Evolutionary conservation across 2,888 invertebrate species (phyloP), one percentile per base, ranked within the genome.

Genomic region (Drosophila differens): DNA sequence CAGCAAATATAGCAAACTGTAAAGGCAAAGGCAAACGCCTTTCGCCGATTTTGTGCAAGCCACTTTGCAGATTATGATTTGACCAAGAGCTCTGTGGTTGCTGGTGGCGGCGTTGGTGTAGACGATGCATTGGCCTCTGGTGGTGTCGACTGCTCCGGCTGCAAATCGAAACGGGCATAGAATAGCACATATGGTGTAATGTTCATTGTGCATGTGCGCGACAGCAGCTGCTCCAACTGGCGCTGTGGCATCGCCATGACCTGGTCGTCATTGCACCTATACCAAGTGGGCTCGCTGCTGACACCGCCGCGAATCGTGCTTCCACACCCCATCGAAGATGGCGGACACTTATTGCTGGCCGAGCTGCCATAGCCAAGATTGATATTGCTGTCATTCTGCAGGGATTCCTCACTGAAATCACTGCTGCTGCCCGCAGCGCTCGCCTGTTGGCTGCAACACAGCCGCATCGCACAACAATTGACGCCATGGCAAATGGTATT

Each of bases 201-300:
- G 0, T 97, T 96, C 49, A 96, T 96, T 74, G 96, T 94, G 74
- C 95, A 96, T 65, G 96, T 96, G 3, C 95, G 95, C 3, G 96
- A 96, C 60, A 98, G 94, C 70, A 97, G 95, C 79, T 97, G 96
- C 83, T 96, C 95, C 81, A 98, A 96, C 91, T 97, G 97, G 44
- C 95, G 95, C 90, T 95, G 95, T 37, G 96, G 95, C 92, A 98
- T 96, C 14, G 96, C 95, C 81, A 96, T 95, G 62, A 98, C 96
- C 73, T 96, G 96, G 78, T 98, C 97, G 92, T 98, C 98, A 92
- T 98, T 97, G 92, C 97, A 98, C 91, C 97, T 97, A 54, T 97
- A 95, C 98, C 98, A 98, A 77, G 95, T 94, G 25, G 93, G 93
- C 65, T 94, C 93, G 33, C 80, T 83, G 65, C 79, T 69, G 35